phyloP scores from a whole-genome alignment of 2,888 invertebrate genomes.

The Alviniconcha strummeri region DNA sequence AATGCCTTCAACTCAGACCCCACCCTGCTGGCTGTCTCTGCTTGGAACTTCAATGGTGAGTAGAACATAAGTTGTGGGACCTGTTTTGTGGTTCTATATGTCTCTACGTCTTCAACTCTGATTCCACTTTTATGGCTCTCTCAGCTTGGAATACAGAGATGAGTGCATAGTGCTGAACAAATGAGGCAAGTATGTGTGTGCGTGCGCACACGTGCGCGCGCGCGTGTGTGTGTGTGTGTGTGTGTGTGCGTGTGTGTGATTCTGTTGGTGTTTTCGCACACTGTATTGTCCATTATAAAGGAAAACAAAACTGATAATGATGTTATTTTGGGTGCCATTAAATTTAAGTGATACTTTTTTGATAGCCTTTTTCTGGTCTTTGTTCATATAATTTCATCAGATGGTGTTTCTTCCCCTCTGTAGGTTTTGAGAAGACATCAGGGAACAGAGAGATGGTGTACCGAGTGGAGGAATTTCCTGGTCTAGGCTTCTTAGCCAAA shows the following conservation, averaged over 20 bases:
- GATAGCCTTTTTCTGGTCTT: too few relatives aligned
- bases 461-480: slow-evolving; percentile 70
- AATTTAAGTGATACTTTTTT: too few relatives aligned
- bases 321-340: too few relatives aligned
- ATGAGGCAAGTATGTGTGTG: not conserved
- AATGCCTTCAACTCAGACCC: slow-evolving; percentile 71
- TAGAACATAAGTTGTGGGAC: not conserved
- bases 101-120: too few relatives aligned
- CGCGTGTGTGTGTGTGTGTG: not conserved
- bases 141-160: too few relatives aligned
- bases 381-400: too few relatives aligned
- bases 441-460: slow-evolving; percentile 60
- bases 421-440: slow-evolving; percentile 68
- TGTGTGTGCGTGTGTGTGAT: not conserved
- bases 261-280: too few relatives aligned
- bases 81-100: too few relatives aligned
- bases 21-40: slow-evolving; percentile 72
- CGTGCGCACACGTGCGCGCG: not conserved
- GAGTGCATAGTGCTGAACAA: too few relatives aligned
- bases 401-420: slow-evolving; percentile 21
- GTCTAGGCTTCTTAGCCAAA: slow-evolving; percentile 71
- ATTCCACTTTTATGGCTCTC: too few relatives aligned
- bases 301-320: too few relatives aligned
- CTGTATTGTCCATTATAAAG: too few relatives aligned
- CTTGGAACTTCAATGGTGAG: slow-evolving; percentile 75